Conservation (phyloP, 1,140 invertebrate genomes). For the Pseudomyrmex concolor region DNA sequence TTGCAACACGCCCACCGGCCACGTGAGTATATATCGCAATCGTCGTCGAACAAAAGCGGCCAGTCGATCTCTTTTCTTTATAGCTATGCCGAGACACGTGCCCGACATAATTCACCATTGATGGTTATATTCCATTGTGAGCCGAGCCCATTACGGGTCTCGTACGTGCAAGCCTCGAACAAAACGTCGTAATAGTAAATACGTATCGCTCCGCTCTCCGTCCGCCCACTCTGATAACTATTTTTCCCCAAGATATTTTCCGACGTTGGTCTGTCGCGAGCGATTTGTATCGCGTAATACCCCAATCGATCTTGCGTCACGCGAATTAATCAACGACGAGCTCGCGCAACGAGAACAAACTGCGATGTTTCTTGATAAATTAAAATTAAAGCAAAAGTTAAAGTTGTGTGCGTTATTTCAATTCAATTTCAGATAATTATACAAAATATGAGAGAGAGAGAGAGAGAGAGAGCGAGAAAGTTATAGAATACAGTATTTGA, state of each 20-base stretch:
- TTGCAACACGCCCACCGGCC: conserved; percentile 35
- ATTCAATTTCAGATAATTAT: not conserved
- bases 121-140: conserved; percentile 81
- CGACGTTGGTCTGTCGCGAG: conserved; percentile 28
- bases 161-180: conserved; percentile 69
- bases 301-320: conserved; percentile 48
- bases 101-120: conserved; percentile 80
- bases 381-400: not conserved
- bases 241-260: conserved; percentile 59
- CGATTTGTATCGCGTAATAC: conserved; percentile 54
- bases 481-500: no score
- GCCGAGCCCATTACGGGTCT: conserved; percentile 74
- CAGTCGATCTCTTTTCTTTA: conserved; percentile 75
- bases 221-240: conserved; percentile 50
- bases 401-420: not conserved
- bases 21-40: conserved; percentile 47
- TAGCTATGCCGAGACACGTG: conserved; percentile 78
- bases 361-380: conserved; percentile 19
- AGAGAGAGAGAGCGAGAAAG: no score
- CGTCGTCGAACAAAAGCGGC: conserved; percentile 71
- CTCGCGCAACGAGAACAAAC: not conserved
- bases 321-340: conserved; percentile 45
- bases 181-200: conserved; percentile 73
- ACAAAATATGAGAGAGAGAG: no score
- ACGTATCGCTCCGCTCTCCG: conserved; percentile 31